Percentiles rank a stretch among this genome's conserved stretches.
phyloP scores from a whole-genome alignment of 2,888 invertebrate genomes.

The Celastrina argiolus region DNA sequence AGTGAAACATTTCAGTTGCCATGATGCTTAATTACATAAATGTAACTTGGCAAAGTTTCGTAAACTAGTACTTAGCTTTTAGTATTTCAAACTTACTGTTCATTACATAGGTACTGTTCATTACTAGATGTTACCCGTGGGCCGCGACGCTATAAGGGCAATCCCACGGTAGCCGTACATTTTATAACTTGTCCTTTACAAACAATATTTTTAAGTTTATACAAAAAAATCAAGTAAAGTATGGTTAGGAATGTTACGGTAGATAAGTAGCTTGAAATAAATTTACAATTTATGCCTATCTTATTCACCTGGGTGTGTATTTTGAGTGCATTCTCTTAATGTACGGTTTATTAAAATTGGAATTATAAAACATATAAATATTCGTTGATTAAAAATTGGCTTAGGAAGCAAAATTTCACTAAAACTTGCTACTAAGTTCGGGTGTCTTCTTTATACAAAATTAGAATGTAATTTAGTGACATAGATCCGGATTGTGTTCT shows the following conservation, averaged over 20 bases:
- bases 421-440: constrained; percentile 46
- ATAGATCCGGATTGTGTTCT: neutral
- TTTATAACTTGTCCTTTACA: too few relatives aligned
- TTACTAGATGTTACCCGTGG: too few relatives aligned
- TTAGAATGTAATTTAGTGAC: constrained; percentile 13
- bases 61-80: too few relatives aligned
- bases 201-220: too few relatives aligned
- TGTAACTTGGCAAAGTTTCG: too few relatives aligned
- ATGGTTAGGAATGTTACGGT: neutral
- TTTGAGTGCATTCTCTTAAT: constrained; percentile 46
- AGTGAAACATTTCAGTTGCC: neutral
- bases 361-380: constrained; percentile 68
- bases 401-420: constrained; percentile 64
- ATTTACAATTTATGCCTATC: constrained; percentile 27
- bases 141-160: too few relatives aligned
- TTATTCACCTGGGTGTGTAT: constrained; percentile 41
- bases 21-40: too few relatives aligned
- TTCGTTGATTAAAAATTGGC: constrained; percentile 70
- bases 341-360: constrained; percentile 44
- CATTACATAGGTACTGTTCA: too few relatives aligned
- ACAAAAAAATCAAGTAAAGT: neutral
- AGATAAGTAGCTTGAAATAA: neutral
- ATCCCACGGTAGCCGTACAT: too few relatives aligned
- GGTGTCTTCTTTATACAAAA: constrained; percentile 37
- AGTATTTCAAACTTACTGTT: too few relatives aligned